These are phyloP conservation scores for Thunnus albacares DNA, from an alignment of 2,797 vertebrate species.

Conservation along the genomic window DNA sequence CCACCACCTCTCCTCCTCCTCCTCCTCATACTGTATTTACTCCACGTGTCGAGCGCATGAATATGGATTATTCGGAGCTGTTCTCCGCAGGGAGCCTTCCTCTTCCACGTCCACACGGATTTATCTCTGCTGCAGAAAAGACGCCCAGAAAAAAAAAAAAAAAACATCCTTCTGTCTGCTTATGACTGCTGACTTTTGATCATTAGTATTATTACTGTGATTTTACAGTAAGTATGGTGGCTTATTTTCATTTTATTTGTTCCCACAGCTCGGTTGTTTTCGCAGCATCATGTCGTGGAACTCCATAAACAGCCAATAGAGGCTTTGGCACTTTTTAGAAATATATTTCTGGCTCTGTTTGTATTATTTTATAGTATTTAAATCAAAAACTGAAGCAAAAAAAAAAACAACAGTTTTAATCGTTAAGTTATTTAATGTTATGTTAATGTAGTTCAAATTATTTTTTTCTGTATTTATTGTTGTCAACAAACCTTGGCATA, in stretches of 20 bases:
- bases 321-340: background rate
- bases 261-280: background rate
- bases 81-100: constrained; percentile 73
- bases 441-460: background rate
- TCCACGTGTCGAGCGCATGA: constrained; percentile 79
- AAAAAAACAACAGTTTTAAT: background rate
- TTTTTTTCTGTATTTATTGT: background rate
- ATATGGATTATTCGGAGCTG: constrained; percentile 78
- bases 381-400: background rate
- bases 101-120: constrained; percentile 63
- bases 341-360: background rate
- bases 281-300: background rate
- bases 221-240: constrained; percentile 47
- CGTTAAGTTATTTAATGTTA: background rate
- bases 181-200: constrained; percentile 49
- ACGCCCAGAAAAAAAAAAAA: constrained; percentile 10
- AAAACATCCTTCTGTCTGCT: constrained; percentile 41
- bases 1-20: background rate
- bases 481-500: background rate
- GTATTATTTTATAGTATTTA: background rate
- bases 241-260: background rate
- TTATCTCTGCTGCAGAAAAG: constrained; percentile 54
- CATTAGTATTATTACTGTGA: constrained; percentile 31
- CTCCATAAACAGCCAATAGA: background rate
- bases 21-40: constrained; percentile 66